phyloP scores from a whole-genome alignment of 2,797 vertebrate species.

The Hippocampus kuda region DNA sequence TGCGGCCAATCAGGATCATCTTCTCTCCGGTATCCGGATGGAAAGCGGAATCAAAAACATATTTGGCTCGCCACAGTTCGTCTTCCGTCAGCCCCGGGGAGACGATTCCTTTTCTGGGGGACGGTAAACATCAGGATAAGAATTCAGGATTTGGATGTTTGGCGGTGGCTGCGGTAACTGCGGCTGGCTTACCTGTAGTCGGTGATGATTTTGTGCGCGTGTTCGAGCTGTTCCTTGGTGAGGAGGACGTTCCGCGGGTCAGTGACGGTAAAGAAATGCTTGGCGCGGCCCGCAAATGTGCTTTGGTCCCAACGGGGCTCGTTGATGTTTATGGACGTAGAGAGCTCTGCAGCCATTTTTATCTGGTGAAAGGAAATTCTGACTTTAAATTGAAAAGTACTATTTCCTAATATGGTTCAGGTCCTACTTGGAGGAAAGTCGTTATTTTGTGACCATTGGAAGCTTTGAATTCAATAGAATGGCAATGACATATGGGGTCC shows the following conservation, averaged over 20 bases:
- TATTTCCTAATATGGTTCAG: no score
- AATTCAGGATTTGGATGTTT: not conserved
- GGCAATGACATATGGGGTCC: no score
- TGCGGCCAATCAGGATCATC: conserved; percentile 94
- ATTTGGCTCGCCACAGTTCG: conserved; percentile 92
- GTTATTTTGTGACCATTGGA: no score
- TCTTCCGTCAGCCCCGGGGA: conserved; percentile 85
- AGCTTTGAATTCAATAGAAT: no score
- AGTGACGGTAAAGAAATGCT: conserved; percentile 97
- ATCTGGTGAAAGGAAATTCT: conserved; percentile 32
- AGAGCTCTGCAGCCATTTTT: conserved; percentile 83
- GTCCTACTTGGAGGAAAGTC: no score
- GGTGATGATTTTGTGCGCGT: conserved; percentile 77
- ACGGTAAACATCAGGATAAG: not conserved
- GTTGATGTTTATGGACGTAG: conserved; percentile 87
- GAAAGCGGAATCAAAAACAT: conserved; percentile 93
- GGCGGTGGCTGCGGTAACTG: not conserved
- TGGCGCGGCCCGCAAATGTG: conserved; percentile 87
- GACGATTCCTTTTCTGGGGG: conserved; percentile 76
- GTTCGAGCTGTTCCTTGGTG: conserved; percentile 78
- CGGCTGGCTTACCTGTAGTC: conserved; percentile 81
- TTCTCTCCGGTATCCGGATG: conserved; percentile 97
- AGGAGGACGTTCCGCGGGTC: conserved; percentile 93
- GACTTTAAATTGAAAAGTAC: not conserved
- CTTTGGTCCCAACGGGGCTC: conserved; percentile 97